These are phyloP conservation scores for Athene cunicularia DNA, from an alignment of 2,113 vertebrate genomes.

Conservation along the genomic window DNA sequence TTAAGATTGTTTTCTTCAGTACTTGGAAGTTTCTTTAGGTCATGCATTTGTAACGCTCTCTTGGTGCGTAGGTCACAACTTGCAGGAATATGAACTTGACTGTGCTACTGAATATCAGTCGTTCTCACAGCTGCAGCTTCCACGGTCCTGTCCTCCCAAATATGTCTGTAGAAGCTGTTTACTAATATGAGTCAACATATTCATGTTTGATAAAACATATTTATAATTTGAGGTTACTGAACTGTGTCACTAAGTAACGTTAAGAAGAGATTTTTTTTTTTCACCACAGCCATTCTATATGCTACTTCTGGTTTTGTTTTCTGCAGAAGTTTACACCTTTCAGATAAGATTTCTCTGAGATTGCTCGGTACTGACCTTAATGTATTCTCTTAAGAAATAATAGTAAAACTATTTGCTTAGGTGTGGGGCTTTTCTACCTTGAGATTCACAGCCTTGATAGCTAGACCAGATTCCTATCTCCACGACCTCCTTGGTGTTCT, in stretches of 20 bases:
- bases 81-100: background rate
- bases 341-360: background rate
- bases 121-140: background rate
- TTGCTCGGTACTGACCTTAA: background rate
- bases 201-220: background rate
- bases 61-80: background rate
- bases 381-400: background rate
- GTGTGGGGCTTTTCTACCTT: background rate
- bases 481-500: too few species aligned
- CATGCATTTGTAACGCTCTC: background rate
- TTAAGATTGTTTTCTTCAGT: background rate
- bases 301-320: background rate
- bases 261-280: background rate
- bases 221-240: background rate
- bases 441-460: background rate
- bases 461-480: too few species aligned
- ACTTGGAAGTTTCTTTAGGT: background rate
- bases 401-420: background rate
- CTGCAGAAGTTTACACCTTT: background rate
- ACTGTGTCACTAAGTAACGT: too few species aligned
- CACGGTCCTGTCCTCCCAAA: background rate
- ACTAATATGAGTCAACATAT: background rate
- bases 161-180: background rate
- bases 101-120: background rate
- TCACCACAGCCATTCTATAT: background rate